Evolutionary conservation across 1,140 invertebrate genomes (phyloP), one percentile per base, ranked within the genome.

Genomic region (Drosophila virilis): DNA sequence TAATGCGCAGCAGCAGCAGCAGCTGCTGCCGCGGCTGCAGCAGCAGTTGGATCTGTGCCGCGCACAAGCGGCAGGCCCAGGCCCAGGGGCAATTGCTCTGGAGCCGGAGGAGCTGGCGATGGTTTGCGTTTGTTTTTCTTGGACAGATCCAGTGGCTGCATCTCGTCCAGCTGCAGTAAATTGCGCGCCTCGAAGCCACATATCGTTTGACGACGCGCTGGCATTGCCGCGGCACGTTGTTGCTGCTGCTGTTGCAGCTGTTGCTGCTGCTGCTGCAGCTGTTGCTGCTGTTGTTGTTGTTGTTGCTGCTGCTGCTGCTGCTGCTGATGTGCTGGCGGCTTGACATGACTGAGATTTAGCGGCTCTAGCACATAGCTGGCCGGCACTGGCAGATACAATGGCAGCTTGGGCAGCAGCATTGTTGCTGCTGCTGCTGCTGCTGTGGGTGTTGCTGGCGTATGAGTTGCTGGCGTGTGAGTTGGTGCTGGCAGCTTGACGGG

Each of bases 101-200:
- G 46, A 8, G 15, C 13, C n/a, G 15, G 58, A 12, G 42, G 58
- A 12, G 42, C 43, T 43, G 82, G 77, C n/a, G 81, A 74, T 0
- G 62, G 55, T 48, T 78, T 86, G 1, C 67, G 55, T 22, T 60
- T 67, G 0, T 71, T 71, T 38, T 91, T 91, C 45, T 91, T 90
- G 0, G 90, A 91, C 17, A 91, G 43, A 62, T 91, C 90, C 48
- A 91, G 43, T 0, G 90, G 90, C 28, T 91, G 80, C 89, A 91
- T 91, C 9, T 91, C 90, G 2, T 91, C 86, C 45, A 80, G 28
- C 5, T 71, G 64, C 2, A 80, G 17, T 22, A 91, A 42, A 51
- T 91, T 89, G 7, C 90, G 60, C 5, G 78, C 83, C 67, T 91
- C 90, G 32, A 91, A 91, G n/a, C 90, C 90, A 32, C 90, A 89